Evolutionary conservation across 2,888 invertebrate species (phyloP).

Genomic region (Brachylomia viminalis): DNA sequence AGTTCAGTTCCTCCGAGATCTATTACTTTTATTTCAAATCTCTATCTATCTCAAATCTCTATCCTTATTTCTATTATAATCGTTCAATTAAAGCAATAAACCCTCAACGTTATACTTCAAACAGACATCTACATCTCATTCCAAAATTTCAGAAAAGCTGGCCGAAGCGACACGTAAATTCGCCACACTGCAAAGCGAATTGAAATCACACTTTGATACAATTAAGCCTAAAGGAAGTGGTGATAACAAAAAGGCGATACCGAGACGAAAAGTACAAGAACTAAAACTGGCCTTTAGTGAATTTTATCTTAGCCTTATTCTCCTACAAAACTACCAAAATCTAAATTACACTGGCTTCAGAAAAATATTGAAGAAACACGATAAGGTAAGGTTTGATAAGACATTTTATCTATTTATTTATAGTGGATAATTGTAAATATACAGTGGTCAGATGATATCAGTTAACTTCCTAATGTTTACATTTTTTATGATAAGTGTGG

Average conservation of each 20-base stretch:
- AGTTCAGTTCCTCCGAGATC: background rate
- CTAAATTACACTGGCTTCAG: conserved; percentile 99
- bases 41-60: too few species aligned
- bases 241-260: conserved; percentile 89
- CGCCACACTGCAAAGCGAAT: conserved; percentile 96
- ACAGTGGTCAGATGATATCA: conserved; percentile 42
- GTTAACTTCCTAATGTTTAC: conserved; percentile 47
- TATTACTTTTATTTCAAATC: background rate
- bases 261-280: conserved; percentile 96
- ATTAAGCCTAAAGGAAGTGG: conserved; percentile 86
- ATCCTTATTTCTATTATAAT: too few species aligned
- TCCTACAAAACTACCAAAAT: conserved; percentile 99
- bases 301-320: conserved; percentile 98
- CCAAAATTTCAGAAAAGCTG: conserved; percentile 91
- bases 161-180: conserved; percentile 99
- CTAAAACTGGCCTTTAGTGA: conserved; percentile 99
- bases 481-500: conserved; percentile 6
- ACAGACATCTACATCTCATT: conserved; percentile 19
- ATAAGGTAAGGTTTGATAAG: conserved; percentile 93
- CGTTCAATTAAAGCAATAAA: background rate
- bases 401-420: conserved; percentile 55
- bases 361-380: conserved; percentile 99
- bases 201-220: conserved; percentile 92
- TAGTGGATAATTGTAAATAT: conserved; percentile 51
- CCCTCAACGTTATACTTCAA: background rate